phyloP scores from a whole-genome alignment of 2,888 invertebrate genomes.

The Limnephilus marmoratus region DNA sequence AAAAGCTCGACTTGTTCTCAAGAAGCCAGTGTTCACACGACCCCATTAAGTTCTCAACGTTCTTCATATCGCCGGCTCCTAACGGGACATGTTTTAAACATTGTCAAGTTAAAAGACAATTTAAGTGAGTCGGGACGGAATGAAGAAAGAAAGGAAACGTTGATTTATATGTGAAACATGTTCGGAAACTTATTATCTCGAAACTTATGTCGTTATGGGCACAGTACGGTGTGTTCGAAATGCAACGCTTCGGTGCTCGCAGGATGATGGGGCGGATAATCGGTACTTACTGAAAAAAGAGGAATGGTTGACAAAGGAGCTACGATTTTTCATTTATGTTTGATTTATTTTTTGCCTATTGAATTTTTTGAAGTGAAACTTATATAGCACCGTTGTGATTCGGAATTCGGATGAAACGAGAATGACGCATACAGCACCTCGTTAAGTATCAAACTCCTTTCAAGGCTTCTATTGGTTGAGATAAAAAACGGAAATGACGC shows the following conservation, averaged over 20 bases:
- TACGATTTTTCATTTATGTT: not conserved
- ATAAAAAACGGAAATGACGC: no score
- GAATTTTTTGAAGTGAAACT: no score
- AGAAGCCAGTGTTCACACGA: not conserved
- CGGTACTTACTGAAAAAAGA: not conserved
- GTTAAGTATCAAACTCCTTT: no score
- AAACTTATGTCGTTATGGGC: not conserved
- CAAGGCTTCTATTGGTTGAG: no score
- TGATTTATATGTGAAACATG: slow-evolving; percentile 26
- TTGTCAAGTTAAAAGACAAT: slow-evolving; percentile 24
- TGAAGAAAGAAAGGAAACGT: not conserved
- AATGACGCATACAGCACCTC: no score
- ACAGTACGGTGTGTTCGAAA: not conserved
- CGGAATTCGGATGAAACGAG: no score
- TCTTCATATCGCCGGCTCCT: not conserved
- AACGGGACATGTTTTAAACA: not conserved
- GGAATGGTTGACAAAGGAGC: not conserved
- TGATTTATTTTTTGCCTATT: not conserved
- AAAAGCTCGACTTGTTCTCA: not conserved
- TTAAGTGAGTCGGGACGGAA: slow-evolving; percentile 15
- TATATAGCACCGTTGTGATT: no score
- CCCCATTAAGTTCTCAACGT: not conserved
- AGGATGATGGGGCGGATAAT: not conserved
- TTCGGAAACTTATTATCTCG: slow-evolving; percentile 9
- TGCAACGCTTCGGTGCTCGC: not conserved